These are phyloP conservation scores for Agrypnia vestita DNA, from an alignment of 1,140 invertebrate genomes.

Conservation along the genomic window DNA sequence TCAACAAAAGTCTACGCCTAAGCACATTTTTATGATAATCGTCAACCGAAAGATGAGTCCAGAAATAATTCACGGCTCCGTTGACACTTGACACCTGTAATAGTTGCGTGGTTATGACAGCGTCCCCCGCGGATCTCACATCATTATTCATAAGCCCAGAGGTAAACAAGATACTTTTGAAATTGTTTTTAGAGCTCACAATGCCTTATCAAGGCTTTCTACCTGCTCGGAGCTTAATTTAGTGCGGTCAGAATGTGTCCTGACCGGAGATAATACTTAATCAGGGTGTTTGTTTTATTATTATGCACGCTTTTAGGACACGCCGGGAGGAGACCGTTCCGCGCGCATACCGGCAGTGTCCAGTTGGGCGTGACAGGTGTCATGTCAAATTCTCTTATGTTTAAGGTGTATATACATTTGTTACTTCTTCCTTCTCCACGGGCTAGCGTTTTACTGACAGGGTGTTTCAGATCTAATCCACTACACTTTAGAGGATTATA, in stretches of 20 bases:
- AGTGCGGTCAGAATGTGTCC: constrained; percentile 40
- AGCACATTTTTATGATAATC: constrained; percentile 53
- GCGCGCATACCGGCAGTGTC: constrained; percentile 9
- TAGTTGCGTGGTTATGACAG: constrained; percentile 31
- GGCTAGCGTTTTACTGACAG: too few species aligned
- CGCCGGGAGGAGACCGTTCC: constrained; percentile 7
- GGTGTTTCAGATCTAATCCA: too few species aligned
- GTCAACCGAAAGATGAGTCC: constrained; percentile 42
- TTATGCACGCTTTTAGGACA: too few species aligned
- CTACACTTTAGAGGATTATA: too few species aligned
- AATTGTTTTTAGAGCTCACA: constrained; percentile 55
- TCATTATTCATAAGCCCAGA: constrained; percentile 58
- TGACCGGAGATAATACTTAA: constrained; percentile 12
- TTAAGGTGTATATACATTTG: too few species aligned
- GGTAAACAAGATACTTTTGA: constrained; percentile 46
- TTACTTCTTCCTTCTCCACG: too few species aligned
- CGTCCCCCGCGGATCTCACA: constrained; percentile 40
- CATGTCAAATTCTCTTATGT: too few species aligned
- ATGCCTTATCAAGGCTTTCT: constrained; percentile 37
- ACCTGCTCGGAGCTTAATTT: constrained; percentile 33
- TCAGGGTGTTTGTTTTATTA: too few species aligned
- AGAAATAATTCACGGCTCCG: constrained; percentile 58
- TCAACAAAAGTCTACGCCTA: constrained; percentile 14
- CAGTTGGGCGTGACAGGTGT: too few species aligned
- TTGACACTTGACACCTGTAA: constrained; percentile 57